Conservation (phyloP, 1,140 invertebrate genomes). For the Pogonomyrmex barbatus region DNA sequence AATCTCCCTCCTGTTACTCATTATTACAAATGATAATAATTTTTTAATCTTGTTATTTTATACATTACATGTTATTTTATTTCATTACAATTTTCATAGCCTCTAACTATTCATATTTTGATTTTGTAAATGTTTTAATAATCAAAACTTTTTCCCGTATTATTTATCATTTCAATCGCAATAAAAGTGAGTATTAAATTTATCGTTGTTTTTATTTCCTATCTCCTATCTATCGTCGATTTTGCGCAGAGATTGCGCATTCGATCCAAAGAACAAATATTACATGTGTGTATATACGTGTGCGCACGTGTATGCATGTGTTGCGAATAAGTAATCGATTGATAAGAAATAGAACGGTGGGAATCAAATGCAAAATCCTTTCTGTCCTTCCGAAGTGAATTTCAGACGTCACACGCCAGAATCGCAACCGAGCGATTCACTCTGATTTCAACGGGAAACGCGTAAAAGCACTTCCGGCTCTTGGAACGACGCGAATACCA, state of each 20-base stretch:
- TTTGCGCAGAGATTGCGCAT: neutral
- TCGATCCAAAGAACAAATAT: neutral
- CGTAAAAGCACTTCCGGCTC: conserved; percentile 60
- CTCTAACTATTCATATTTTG: conserved; percentile 8
- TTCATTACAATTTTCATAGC: neutral
- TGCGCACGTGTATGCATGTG: neutral
- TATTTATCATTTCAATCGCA: neutral
- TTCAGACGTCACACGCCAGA: conserved; percentile 24
- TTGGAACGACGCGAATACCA: conserved; percentile 46
- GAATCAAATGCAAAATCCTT: conserved; percentile 55
- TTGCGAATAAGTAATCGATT: neutral
- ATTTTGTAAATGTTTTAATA: neutral
- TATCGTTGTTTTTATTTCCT: neutral
- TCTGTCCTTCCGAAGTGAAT: conserved; percentile 46
- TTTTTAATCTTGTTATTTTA: neutral
- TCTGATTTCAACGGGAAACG: conserved; percentile 59
- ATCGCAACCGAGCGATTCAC: conserved; percentile 19
- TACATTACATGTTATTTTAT: neutral
- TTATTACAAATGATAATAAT: neutral
- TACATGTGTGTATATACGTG: neutral
- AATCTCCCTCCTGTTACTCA: conserved; percentile 12
- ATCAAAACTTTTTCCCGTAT: neutral
- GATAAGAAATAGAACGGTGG: conserved; percentile 33
- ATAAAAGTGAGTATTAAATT: neutral
- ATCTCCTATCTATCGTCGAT: neutral